Evolutionary conservation across 1,140 invertebrate species (phyloP).

Genomic region (Orius insidiosus): DNA sequence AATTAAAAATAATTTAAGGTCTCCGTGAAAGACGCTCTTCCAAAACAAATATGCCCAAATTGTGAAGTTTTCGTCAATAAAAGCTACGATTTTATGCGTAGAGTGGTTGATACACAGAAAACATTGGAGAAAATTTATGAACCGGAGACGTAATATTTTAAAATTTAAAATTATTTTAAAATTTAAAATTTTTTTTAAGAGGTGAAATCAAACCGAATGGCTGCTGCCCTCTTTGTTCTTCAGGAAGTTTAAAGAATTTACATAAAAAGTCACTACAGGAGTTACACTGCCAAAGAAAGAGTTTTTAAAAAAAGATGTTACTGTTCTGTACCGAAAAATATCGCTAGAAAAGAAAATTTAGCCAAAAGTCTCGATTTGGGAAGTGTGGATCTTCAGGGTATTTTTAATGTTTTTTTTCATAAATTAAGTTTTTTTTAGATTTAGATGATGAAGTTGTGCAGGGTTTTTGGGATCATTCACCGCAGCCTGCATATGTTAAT

Average conservation of each 20-base stretch:
- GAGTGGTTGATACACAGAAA: slow-evolving; percentile 14
- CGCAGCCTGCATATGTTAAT: too few species aligned
- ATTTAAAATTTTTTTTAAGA: too few species aligned
- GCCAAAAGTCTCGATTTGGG: too few species aligned
- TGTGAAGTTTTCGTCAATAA: slow-evolving; percentile 8
- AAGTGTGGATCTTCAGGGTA: too few species aligned
- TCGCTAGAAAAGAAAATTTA: too few species aligned
- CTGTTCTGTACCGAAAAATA: slow-evolving; percentile 3
- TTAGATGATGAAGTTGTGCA: slow-evolving; percentile 14
- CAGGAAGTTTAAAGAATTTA: slow-evolving; percentile 8
- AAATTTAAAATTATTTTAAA: too few species aligned
- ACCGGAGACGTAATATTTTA: too few species aligned
- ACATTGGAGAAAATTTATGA: slow-evolving; percentile 9
- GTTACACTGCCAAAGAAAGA: background rate
- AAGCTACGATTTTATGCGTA: slow-evolving; percentile 13
- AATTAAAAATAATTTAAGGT: too few species aligned
- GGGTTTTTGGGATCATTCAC: slow-evolving; percentile 12
- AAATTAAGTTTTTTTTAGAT: background rate
- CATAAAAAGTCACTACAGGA: background rate
- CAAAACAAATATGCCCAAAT: slow-evolving; percentile 14
- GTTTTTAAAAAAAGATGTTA: too few species aligned
- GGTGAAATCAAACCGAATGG: background rate
- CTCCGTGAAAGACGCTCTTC: slow-evolving; percentile 7
- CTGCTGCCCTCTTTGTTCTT: slow-evolving; percentile 11
- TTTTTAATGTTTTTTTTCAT: background rate